These are phyloP conservation scores for Merodon equestris DNA, from an alignment of 2,888 invertebrate species.

Conservation along the genomic window DNA sequence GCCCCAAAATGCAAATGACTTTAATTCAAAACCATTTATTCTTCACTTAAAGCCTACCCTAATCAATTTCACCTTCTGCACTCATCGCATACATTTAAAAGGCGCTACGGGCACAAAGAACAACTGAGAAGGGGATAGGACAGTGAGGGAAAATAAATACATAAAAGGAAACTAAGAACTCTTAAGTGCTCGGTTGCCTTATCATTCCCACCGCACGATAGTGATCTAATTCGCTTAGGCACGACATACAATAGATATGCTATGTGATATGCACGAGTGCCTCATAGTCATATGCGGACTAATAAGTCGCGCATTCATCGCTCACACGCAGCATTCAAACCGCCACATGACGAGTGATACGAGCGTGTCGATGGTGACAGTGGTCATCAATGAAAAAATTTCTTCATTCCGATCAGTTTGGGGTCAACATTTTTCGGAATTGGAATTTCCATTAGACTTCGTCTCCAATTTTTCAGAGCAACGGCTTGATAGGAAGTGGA, in stretches of 20 bases:
- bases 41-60: background rate
- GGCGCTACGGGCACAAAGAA: no score
- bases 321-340: slow-evolving; percentile 50
- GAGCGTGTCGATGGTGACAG: no score
- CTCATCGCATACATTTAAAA: background rate
- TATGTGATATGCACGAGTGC: slow-evolving; percentile 14
- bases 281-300: background rate
- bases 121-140: background rate
- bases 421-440: no score
- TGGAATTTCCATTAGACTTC: no score
- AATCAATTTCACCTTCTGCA: slow-evolving; percentile 37
- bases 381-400: no score
- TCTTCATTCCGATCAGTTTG: no score
- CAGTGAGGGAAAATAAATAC: background rate
- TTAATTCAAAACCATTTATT: no score
- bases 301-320: slow-evolving; percentile 39
- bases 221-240: slow-evolving; percentile 61
- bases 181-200: slow-evolving; percentile 42
- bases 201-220: slow-evolving; percentile 29
- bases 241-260: slow-evolving; percentile 34
- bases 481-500: no score
- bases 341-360: no score
- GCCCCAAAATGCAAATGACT: no score
- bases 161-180: slow-evolving; percentile 11
- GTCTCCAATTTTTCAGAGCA: no score